Evolutionary conservation across 2,113 vertebrate genomes (phyloP), one percentile per base, ranked within the genome.

Genomic region (Sakesphorus luctuosus): DNA sequence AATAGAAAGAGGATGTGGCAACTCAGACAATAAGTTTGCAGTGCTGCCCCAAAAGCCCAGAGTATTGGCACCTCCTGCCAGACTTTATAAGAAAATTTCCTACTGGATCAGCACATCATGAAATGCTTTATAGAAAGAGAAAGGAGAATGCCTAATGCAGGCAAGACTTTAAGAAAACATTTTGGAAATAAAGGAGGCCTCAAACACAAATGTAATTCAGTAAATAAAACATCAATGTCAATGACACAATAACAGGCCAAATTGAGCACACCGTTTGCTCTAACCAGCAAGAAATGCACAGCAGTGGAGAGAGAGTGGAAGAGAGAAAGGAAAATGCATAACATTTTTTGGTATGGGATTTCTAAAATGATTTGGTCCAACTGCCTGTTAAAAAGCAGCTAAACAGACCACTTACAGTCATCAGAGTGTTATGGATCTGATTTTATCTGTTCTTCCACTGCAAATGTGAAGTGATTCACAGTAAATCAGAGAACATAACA

Each of bases 11-110:
- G 58, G 43, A 91, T 96, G 47, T 94, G 91, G 93, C 90, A 96
- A 62, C 91, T 95, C 87, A 67, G 65, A 96, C 89, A 96, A 89
- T 93, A 89, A 97, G 46, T 96, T 95, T 92, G 66, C 49, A 84
- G 53, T 82, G 69, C 80, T 84, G 94, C 81, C 82, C 69, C 50
- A 17, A 66, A 95, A 94, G 56, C 80, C 75, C 86, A 71, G 84
- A 89, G 63, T 94, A 95, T 90, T 84, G 80, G 61, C 80, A 92
- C 69, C 63, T 81, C 46, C 65, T 69, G 74, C n/a, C 49, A 95
- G 82, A 87, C 29, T 86, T 82, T 33, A 67, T n/a, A 76, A 91
- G 69, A 75, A 82, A 81, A 95, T 95, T 95, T 95, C 55, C 65
- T 84, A 74, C 93, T 76, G 76, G 88, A 84, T 95, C 96, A 92